Percentiles rank a stretch among this genome's conserved stretches.
These are phyloP conservation scores for Lithophane socia DNA, from an alignment of 2,888 invertebrate genomes.

Conservation along the genomic window DNA sequence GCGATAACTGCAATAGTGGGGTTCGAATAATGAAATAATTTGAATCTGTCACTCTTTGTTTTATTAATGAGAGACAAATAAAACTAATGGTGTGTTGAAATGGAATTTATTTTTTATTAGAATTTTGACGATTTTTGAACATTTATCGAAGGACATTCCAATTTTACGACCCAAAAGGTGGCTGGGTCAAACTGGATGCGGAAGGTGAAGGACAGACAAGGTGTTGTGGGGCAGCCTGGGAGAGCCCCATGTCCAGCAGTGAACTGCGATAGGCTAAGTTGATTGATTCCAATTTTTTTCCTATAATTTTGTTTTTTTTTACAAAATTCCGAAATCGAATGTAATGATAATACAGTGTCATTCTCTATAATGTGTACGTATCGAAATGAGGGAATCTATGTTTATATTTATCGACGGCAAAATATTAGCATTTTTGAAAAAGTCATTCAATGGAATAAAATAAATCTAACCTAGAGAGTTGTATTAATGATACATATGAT, in stretches of 20 bases:
- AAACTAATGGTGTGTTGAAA: slow-evolving; percentile 7
- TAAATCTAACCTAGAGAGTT: no score
- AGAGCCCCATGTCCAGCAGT: background rate
- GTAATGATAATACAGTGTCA: no score
- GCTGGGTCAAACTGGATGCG: background rate
- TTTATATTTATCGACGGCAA: no score
- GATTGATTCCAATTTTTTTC: background rate
- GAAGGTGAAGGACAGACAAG: no score
- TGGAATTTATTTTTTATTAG: background rate
- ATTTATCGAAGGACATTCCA: background rate
- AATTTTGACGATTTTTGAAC: background rate
- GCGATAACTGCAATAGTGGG: slow-evolving; percentile 77
- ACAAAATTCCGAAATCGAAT: background rate
- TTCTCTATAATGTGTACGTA: no score
- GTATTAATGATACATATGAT: no score
- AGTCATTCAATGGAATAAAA: no score
- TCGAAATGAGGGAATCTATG: no score
- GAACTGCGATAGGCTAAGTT: background rate
- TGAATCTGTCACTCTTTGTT: slow-evolving; percentile 74
- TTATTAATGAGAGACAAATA: slow-evolving; percentile 71
- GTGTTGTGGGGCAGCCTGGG: background rate
- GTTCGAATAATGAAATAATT: slow-evolving; percentile 81
- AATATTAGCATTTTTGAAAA: no score
- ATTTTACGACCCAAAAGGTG: background rate
- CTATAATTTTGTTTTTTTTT: background rate